Base-by-base conservation (phyloP, 2,888 invertebrate genomes). In the Cantharis rustica region DNA sequence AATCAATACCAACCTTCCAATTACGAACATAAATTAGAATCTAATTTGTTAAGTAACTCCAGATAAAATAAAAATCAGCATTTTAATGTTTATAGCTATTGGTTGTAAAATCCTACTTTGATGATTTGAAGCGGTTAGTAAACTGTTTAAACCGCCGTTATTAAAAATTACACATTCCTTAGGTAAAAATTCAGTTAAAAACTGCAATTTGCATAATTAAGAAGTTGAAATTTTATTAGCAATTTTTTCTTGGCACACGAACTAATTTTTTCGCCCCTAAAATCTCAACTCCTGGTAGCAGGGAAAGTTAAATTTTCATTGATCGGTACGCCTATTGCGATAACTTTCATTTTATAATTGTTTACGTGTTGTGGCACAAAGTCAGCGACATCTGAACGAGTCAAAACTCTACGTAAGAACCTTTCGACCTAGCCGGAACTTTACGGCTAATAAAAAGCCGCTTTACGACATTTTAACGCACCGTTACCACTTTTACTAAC, bases 371-470 rank as follows among this genome's bases (percentile, higher is more conserved):
- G 73, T 75, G 70, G 78, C 75, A 78, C 78, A 70, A 73, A 75
- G 71, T 78, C 71, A 71, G 71, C 71, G 73, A 78, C 73, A 73
- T 85, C 85, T 83, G 82, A 84, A 84, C 84, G 82, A 83, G 83
- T 82, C 81, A 81, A 83, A 81, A 47, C 80, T 76, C 76, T 79
- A 80, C 75, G 76, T 80, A 81, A 82, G 84, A 82, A 82, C 83
- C 83, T 84, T 82, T 82, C 85, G 84, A 84, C 84, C 82, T 83
- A 81, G 83, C 83, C 82, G 80, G 84, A 85, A 86, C 84, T 87
- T 87, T 86, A 87, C 86, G 86, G 85, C 86, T 86, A 86, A 87
- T 88, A 88, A 88, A 88, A 87, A 87, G 86, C 86, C 85, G 86
- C 85, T 87, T 88, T 87, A 88, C 86, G 86, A 86, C 87, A 85